Conservation (phyloP, 2,113 vertebrate genomes). For the Agapornis roseicollis region DNA sequence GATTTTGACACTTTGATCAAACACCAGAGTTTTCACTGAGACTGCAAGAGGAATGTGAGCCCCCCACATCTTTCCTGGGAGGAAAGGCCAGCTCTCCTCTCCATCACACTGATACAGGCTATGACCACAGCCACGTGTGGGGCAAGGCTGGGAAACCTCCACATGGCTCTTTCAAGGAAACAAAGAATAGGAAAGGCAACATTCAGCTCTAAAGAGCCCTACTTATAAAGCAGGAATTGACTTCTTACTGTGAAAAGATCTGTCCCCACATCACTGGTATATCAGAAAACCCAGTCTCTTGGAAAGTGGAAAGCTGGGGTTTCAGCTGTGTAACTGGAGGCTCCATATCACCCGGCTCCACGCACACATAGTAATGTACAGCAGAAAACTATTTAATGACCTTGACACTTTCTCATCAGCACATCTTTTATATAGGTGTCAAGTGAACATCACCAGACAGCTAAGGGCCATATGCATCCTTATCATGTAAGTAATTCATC, state of each 20-base stretch:
- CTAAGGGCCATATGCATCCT: not conserved
- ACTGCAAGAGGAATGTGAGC: fast-evolving
- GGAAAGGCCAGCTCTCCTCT: constrained; percentile 4
- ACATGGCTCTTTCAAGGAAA: not conserved
- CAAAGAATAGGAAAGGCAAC: not conserved
- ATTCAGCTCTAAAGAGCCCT: not conserved
- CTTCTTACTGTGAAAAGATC: not conserved
- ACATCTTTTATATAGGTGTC: not conserved
- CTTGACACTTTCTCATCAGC: not conserved
- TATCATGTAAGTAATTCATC: fast-evolving
- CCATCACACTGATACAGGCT: not conserved
- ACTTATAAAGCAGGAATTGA: not conserved
- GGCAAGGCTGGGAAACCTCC: not conserved
- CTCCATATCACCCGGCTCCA: not conserved
- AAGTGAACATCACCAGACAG: not conserved
- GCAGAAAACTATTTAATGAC: not conserved
- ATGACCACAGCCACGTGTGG: not conserved
- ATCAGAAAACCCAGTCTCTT: not conserved
- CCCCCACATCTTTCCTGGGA: not conserved
- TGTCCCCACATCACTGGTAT: not conserved
- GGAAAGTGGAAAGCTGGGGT: not conserved
- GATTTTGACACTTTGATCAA: not conserved
- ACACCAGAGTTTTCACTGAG: not conserved
- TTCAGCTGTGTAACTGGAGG: not conserved
- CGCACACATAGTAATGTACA: not conserved